Conservation (phyloP, 2,113 vertebrate genomes). For the Nothobranchius kuhntae region DNA sequence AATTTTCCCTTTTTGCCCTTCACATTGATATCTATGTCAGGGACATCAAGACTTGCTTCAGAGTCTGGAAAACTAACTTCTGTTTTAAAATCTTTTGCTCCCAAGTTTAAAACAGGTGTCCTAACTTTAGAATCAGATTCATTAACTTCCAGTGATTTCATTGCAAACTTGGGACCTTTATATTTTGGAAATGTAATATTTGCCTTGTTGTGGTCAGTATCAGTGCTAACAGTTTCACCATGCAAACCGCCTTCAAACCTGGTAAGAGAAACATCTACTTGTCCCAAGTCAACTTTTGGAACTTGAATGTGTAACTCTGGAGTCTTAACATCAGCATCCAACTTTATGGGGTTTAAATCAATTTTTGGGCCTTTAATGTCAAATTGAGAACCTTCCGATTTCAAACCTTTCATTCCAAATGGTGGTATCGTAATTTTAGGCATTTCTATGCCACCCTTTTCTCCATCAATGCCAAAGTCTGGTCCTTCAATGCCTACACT, state of each 20-base stretch:
- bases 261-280: neutral
- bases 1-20: constrained; percentile 92
- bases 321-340: constrained; percentile 16
- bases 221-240: constrained; percentile 56
- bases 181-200: constrained; percentile 62
- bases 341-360: no score
- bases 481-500: neutral
- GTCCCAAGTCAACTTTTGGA: constrained; percentile 1
- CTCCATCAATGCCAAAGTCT: constrained; percentile 30
- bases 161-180: constrained; percentile 63
- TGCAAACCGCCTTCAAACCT: constrained; percentile 24
- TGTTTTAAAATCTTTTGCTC: constrained; percentile 76
- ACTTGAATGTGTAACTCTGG: constrained; percentile 24
- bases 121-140: constrained; percentile 72
- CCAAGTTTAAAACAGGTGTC: constrained; percentile 80
- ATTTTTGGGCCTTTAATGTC: neutral
- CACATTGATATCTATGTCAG: constrained; percentile 70
- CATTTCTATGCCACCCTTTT: neutral
- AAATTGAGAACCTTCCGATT: neutral
- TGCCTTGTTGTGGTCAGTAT: constrained; percentile 68
- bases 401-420: neutral
- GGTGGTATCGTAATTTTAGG: neutral
- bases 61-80: constrained; percentile 75
- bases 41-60: constrained; percentile 78
- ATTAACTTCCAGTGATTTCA: constrained; percentile 43